Evolutionary conservation across 2,113 vertebrate species (phyloP).

Genomic region (Syngnathus typhle): DNA sequence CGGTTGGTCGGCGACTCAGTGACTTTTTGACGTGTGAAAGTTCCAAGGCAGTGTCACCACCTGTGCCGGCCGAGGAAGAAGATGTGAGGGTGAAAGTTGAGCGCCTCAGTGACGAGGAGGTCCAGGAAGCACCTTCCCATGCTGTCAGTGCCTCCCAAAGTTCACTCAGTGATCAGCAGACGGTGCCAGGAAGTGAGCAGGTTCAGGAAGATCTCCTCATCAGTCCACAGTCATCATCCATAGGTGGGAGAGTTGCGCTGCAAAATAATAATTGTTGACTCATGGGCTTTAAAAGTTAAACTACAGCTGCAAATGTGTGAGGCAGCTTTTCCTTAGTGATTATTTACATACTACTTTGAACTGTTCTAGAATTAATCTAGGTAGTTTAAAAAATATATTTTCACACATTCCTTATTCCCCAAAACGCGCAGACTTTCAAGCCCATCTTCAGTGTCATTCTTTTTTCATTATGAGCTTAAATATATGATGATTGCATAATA

Average conservation of each 20-base stretch:
- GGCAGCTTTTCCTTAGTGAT: too few relatives aligned
- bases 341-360: too few relatives aligned
- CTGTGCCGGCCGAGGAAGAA: slow-evolving; percentile 82
- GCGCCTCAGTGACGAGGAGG: slow-evolving; percentile 92
- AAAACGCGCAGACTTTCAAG: too few relatives aligned
- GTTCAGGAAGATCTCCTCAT: slow-evolving; percentile 97
- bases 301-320: background rate
- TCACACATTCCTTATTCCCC: too few relatives aligned
- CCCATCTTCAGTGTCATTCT: too few relatives aligned
- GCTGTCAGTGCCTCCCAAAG: slow-evolving; percentile 92
- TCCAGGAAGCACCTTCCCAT: slow-evolving; percentile 89
- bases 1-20: slow-evolving; percentile 71
- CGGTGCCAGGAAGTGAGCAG: slow-evolving; percentile 93
- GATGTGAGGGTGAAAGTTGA: slow-evolving; percentile 95
- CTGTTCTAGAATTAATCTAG: too few relatives aligned
- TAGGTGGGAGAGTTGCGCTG: slow-evolving; percentile 73
- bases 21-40: slow-evolving; percentile 93
- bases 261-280: background rate
- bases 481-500: background rate
- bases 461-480: too few relatives aligned
- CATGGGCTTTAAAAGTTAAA: background rate
- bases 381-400: too few relatives aligned
- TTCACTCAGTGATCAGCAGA: slow-evolving; percentile 96
- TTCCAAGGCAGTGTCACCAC: slow-evolving; percentile 76
- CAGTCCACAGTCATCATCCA: slow-evolving; percentile 97